Percentiles rank a stretch among this genome's conserved stretches.
Conservation (phyloP, 2,113 vertebrate species). For the Crypturellus undulatus region DNA sequence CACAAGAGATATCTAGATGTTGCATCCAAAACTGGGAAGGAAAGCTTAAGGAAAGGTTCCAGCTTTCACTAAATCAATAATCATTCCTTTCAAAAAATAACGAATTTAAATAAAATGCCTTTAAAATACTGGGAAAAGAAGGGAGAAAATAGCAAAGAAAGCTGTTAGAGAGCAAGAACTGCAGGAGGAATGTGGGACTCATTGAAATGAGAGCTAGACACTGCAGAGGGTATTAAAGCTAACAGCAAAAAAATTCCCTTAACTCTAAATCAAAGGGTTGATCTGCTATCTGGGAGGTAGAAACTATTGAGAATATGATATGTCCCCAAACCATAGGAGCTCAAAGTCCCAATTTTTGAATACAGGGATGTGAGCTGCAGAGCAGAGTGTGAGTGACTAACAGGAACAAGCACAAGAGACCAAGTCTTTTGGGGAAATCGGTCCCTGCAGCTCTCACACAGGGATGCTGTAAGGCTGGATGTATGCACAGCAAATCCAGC, state of each 20-base stretch:
- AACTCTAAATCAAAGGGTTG: background rate
- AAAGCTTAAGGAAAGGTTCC: background rate
- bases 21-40: background rate
- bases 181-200: background rate
- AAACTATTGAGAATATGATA: background rate
- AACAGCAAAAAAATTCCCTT: background rate
- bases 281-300: background rate
- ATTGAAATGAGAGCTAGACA: background rate
- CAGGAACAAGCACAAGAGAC: background rate
- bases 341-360: background rate
- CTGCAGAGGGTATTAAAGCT: background rate
- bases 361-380: background rate
- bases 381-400: background rate
- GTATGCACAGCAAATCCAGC: background rate
- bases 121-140: background rate
- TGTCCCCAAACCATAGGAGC: background rate
- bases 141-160: background rate
- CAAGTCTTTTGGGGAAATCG: background rate
- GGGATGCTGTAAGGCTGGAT: background rate
- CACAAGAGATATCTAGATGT: background rate
- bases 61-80: background rate
- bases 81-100: background rate
- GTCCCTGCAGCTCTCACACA: rapidly evolving
- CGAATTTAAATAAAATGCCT: background rate
- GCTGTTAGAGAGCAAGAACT: background rate